Evolutionary conservation across 1,140 invertebrate species (phyloP).

Genomic region (Drosophila ohnishii): DNA sequence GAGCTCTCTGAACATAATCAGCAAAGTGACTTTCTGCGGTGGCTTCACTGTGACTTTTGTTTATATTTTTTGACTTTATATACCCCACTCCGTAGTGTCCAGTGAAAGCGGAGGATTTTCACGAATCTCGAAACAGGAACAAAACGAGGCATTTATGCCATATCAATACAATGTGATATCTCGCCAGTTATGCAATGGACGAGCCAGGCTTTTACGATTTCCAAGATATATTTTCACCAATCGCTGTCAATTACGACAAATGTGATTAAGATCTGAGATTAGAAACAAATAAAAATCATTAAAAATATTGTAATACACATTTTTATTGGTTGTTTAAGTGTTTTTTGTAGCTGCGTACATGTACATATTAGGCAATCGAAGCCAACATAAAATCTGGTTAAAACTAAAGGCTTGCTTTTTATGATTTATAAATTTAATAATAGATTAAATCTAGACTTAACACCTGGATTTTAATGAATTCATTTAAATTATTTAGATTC

Average conservation of each 20-base stretch:
- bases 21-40: constrained; percentile 44
- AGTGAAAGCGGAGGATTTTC: constrained; percentile 46
- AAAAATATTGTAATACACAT: neutral
- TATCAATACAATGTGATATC: constrained; percentile 40
- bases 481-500: too few relatives aligned
- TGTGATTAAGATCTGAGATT: constrained; percentile 22
- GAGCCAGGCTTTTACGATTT: constrained; percentile 41
- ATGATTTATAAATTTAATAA: constrained; percentile 7
- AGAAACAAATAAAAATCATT: constrained; percentile 23
- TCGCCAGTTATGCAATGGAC: constrained; percentile 23
- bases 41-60: constrained; percentile 37
- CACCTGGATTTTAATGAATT: neutral
- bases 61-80: constrained; percentile 21
- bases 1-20: constrained; percentile 49
- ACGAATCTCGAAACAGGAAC: constrained; percentile 33
- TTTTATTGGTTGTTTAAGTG: constrained; percentile 7
- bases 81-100: constrained; percentile 15
- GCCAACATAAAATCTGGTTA: constrained; percentile 1
- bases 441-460: constrained; percentile 1
- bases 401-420: neutral
- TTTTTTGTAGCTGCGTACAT: neutral
- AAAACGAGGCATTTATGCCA: constrained; percentile 33
- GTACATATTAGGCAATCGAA: constrained; percentile 5
- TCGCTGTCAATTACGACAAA: constrained; percentile 21
- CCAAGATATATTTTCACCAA: constrained; percentile 41